phyloP scores from a whole-genome alignment of 2,797 vertebrate genomes.

The Hipposideros larvatus region DNA sequence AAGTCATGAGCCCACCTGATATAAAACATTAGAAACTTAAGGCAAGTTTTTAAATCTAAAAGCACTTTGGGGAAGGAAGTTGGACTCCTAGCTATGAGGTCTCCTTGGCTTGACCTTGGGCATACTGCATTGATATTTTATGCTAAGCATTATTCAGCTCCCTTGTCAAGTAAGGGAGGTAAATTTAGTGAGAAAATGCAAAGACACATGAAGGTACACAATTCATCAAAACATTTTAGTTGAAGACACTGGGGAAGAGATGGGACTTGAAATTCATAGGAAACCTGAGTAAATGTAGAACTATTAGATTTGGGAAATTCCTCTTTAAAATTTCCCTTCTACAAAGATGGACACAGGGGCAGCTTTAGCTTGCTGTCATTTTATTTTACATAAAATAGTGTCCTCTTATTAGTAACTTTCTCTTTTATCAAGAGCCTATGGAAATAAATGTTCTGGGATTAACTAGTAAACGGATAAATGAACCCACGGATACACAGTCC shows the following conservation, averaged over 20 bases:
- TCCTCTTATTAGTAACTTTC: not conserved
- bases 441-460: slow-evolving; percentile 1
- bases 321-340: not conserved
- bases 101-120: not conserved
- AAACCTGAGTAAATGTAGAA: not conserved
- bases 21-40: not conserved
- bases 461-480: not conserved
- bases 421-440: not conserved
- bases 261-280: not conserved
- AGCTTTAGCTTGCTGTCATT: slow-evolving; percentile 1
- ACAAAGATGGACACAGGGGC: not conserved
- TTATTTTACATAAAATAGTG: not conserved
- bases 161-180: not conserved
- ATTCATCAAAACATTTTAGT: not conserved
- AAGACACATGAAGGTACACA: not conserved
- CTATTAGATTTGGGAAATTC: not conserved
- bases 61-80: not conserved
- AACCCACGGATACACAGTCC: not conserved
- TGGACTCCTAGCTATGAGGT: not conserved
- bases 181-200: not conserved
- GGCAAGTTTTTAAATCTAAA: not conserved
- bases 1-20: not conserved
- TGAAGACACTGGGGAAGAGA: not conserved
- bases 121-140: not conserved
- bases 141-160: slow-evolving; percentile 11